A percentile compares a stretch with the other conserved stretches of the same genome.
Conservation (phyloP, 2,797 vertebrate genomes). For the Aldrovandia affinis region DNA sequence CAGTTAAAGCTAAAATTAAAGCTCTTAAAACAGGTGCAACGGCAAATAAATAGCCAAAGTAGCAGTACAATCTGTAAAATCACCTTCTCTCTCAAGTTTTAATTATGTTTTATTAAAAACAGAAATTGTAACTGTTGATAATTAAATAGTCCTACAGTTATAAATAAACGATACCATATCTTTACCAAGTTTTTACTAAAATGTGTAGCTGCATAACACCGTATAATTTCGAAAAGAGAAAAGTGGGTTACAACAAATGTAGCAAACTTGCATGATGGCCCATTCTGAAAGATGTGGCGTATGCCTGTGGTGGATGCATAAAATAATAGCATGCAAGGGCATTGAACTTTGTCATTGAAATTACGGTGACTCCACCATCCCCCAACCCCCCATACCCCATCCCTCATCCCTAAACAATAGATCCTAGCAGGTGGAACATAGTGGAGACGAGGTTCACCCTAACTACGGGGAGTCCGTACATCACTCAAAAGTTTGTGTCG, state of each 20-base stretch:
- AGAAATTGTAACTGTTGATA: too few species aligned
- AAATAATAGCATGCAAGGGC: constrained; percentile 72
- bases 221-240: background rate
- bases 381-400: background rate
- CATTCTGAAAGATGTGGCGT: background rate
- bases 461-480: constrained; percentile 73
- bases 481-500: constrained; percentile 70
- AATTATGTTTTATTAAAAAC: too few species aligned
- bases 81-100: background rate
- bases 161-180: too few species aligned
- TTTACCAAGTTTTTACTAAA: background rate
- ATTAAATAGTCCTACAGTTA: too few species aligned
- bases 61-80: background rate
- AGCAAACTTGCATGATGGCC: background rate
- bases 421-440: constrained; percentile 87
- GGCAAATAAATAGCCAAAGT: constrained; percentile 22
- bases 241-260: too few species aligned
- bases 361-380: constrained; percentile 41
- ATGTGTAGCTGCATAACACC: background rate
- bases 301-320: constrained; percentile 42
- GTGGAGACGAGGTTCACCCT: constrained; percentile 65
- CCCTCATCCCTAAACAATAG: constrained; percentile 64
- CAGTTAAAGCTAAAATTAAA: constrained; percentile 51
- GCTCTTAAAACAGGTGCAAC: constrained; percentile 62
- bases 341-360: constrained; percentile 78